Evolutionary conservation across 1,140 invertebrate genomes (phyloP).

Genomic region (Scaptodrosophila lebanonensis): DNA sequence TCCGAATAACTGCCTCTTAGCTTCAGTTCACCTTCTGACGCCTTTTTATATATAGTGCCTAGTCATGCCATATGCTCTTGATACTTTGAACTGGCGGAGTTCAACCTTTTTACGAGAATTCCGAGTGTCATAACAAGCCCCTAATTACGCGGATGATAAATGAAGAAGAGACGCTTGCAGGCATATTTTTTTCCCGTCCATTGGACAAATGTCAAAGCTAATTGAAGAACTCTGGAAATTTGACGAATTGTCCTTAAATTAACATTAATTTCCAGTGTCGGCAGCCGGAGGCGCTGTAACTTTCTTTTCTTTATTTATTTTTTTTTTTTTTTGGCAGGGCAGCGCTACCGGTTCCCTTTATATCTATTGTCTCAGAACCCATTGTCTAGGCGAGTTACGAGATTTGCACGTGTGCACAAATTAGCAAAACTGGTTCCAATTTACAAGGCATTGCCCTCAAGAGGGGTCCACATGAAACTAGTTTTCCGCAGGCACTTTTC

Average conservation of each 20-base stretch:
- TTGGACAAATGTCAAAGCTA: slow-evolving; percentile 4
- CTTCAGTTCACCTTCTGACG: no score
- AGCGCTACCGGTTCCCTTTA: slow-evolving; percentile 25
- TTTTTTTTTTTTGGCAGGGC: slow-evolving; percentile 4
- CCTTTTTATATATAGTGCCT: no score
- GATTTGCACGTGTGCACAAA: slow-evolving; percentile 70
- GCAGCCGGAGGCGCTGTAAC: slow-evolving; percentile 47
- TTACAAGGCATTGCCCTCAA: slow-evolving; percentile 22
- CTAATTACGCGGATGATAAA: slow-evolving; percentile 49
- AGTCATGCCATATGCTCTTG: slow-evolving; percentile 9
- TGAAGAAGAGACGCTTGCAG: slow-evolving; percentile 19
- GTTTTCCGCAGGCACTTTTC: slow-evolving; percentile 52
- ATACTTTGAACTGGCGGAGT: slow-evolving; percentile 6
- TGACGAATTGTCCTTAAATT: slow-evolving; percentile 48
- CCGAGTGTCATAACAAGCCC: slow-evolving; percentile 2
- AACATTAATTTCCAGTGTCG: slow-evolving; percentile 69
- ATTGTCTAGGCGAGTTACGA: slow-evolving; percentile 31
- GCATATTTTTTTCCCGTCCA: slow-evolving; percentile 8
- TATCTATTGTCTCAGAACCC: slow-evolving; percentile 37
- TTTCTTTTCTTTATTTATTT: slow-evolving; percentile 13
- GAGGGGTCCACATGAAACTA: slow-evolving; percentile 40
- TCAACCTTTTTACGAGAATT: background rate
- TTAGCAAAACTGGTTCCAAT: slow-evolving; percentile 62
- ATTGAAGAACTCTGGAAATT: slow-evolving; percentile 10
- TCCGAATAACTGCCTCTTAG: no score